Conservation (phyloP, 92 coral and sea anemone species). For the Desmophyllum pertusum region DNA sequence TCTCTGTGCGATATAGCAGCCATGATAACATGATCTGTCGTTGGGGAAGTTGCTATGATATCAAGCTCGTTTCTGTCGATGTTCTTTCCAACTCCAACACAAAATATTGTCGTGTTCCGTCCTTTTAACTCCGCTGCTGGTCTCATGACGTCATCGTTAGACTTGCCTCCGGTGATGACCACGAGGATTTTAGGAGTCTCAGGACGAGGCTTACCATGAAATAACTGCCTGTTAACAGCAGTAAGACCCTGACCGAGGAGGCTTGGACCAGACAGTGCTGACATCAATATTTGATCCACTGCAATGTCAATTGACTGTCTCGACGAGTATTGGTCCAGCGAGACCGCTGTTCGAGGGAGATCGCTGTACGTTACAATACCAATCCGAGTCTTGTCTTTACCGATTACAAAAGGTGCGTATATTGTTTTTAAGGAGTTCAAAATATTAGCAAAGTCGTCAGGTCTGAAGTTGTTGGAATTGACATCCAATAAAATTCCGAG, state of each 20-base stretch:
- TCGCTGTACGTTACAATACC: conserved; percentile 69
- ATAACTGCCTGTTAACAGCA: conserved; percentile 57
- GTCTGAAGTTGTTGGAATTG: conserved; percentile 45
- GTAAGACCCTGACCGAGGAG: conserved; percentile 68
- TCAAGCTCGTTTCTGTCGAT: conserved; percentile 58
- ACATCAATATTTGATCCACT: conserved; percentile 49
- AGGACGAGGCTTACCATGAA: conserved; percentile 66
- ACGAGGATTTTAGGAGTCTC: conserved; percentile 82
- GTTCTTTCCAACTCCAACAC: conserved; percentile 75
- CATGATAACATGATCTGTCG: conserved; percentile 54
- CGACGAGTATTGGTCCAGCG: conserved; percentile 62
- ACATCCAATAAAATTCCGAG: conserved; percentile 71
- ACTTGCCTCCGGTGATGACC: conserved; percentile 68
- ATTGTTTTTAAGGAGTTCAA: conserved; percentile 62
- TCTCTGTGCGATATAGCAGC: conserved; percentile 60
- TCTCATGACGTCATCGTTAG: conserved; percentile 71
- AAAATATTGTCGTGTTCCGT: conserved; percentile 66
- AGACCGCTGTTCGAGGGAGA: conserved; percentile 40
- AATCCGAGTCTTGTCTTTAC: conserved; percentile 65
- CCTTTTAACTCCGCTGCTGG: conserved; percentile 72
- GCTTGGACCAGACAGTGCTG: conserved; percentile 57
- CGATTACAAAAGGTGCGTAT: conserved; percentile 60
- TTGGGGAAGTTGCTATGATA: conserved; percentile 57
- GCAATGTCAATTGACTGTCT: conserved; percentile 54
- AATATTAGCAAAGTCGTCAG: conserved; percentile 56